Percentiles rank a stretch among this genome's conserved stretches.
Conservation (phyloP, 2,113 vertebrate genomes). For the Rhinogobius similis region DNA sequence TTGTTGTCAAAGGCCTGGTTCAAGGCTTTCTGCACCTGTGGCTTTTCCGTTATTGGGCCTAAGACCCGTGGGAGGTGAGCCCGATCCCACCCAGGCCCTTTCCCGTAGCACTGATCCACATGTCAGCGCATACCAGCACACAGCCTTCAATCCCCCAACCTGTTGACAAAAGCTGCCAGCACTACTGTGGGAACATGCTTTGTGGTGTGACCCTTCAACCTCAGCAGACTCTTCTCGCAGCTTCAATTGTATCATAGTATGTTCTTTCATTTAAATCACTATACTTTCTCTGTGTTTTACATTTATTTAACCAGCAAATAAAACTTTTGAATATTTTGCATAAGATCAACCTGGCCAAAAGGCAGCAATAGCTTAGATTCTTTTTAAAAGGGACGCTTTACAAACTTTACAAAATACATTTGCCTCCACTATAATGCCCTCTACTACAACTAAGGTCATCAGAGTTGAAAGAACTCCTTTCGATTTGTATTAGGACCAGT, state of each 20-base stretch:
- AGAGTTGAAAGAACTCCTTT: background rate
- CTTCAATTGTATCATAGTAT: background rate
- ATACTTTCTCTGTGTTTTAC: background rate
- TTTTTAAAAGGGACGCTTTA: background rate
- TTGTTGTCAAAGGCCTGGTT: slow-evolving; percentile 50
- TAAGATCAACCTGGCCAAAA: background rate
- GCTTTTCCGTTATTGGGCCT: slow-evolving; percentile 40
- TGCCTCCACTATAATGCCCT: too few species aligned
- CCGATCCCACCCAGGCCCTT: slow-evolving; percentile 38
- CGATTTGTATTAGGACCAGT: background rate
- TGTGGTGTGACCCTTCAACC: slow-evolving; percentile 27
- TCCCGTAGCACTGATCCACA: slow-evolving; percentile 53
- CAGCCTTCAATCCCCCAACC: slow-evolving; percentile 54
- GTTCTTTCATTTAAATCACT: background rate
- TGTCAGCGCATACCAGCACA: slow-evolving; percentile 57
- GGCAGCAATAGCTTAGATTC: background rate
- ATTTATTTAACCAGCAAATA: background rate
- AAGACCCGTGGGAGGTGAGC: slow-evolving; percentile 59
- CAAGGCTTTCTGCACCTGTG: slow-evolving; percentile 48
- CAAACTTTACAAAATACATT: too few species aligned
- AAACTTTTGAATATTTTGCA: background rate
- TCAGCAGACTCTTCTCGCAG: slow-evolving; percentile 1
- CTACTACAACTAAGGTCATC: too few species aligned
- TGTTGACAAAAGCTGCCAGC: slow-evolving; percentile 60
- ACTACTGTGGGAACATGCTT: slow-evolving; percentile 58